phyloP scores from a whole-genome alignment of 2,888 invertebrate species.

The Sarcophaga rosellei region DNA sequence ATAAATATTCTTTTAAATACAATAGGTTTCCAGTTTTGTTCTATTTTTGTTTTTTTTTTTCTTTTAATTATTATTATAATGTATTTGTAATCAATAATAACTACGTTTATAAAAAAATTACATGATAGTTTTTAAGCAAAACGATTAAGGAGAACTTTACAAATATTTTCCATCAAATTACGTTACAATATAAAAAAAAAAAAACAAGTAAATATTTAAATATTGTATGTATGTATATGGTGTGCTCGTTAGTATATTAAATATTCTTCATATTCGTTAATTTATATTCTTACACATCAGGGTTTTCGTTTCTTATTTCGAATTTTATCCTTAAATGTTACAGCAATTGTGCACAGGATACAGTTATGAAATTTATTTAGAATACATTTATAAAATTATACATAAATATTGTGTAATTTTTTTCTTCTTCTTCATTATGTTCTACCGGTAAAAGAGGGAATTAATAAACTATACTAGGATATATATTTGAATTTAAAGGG shows the following conservation, averaged over 20 bases:
- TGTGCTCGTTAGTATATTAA: not conserved
- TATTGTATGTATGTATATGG: not conserved
- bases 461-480: conserved; percentile 28
- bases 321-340: conserved; percentile 49
- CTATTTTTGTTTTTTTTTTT: not conserved
- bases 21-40: conserved; percentile 18
- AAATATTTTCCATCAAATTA: conserved; percentile 42
- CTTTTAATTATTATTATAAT: not conserved
- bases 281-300: not conserved
- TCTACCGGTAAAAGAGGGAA: not conserved
- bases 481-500: conserved; percentile 8
- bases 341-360: conserved; percentile 63
- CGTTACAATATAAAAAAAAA: conserved; percentile 38
- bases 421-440: conserved; percentile 22
- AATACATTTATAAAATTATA: conserved; percentile 47
- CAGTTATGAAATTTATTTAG: conserved; percentile 30
- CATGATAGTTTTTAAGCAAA: conserved; percentile 38
- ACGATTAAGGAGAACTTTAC: conserved; percentile 35
- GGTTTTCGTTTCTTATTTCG: conserved; percentile 21
- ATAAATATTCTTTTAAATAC: conserved; percentile 50
- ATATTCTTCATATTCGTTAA: not conserved
- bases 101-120: conserved; percentile 57
- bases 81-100: conserved; percentile 42
- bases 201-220: conserved; percentile 21
- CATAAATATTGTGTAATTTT: conserved; percentile 12